Percentiles rank a stretch among this genome's conserved stretches.
Evolutionary conservation across 2,113 vertebrate genomes (phyloP).

Genomic region (Halcyon malimbica): DNA sequence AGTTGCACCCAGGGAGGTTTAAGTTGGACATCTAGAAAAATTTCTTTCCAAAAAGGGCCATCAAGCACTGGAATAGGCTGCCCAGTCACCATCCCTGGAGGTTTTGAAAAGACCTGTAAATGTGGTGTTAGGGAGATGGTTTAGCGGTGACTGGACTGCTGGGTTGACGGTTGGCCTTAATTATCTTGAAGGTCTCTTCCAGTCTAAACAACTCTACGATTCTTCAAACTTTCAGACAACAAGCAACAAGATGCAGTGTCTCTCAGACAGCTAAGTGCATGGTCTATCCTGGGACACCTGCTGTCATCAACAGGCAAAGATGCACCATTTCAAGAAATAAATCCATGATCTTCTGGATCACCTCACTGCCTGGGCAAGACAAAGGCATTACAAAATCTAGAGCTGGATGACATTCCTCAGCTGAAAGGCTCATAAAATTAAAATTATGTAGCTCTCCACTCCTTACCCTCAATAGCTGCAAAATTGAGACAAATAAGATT

Average conservation of each 20-base stretch:
- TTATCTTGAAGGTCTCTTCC: not conserved
- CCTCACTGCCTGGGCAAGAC: not conserved
- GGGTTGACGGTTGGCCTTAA: not conserved
- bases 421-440: not conserved
- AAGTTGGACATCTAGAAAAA: no score
- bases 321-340: not conserved
- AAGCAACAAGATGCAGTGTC: not conserved
- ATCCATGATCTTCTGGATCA: not conserved
- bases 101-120: no score
- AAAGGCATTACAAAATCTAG: not conserved
- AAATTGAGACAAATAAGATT: constrained; percentile 4
- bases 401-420: not conserved
- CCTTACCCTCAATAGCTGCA: not conserved
- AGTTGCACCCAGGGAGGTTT: no score
- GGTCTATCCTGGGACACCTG: not conserved
- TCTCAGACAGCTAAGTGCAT: not conserved
- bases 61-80: not conserved
- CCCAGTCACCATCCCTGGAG: no score
- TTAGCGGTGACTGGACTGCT: not conserved
- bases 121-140: not conserved
- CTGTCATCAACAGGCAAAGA: not conserved
- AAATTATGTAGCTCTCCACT: not conserved
- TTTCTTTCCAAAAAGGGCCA: no score
- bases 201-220: not conserved
- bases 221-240: not conserved